phyloP scores from a whole-genome alignment of 2,113 vertebrate species.

The Microcebus griseorufus region DNA sequence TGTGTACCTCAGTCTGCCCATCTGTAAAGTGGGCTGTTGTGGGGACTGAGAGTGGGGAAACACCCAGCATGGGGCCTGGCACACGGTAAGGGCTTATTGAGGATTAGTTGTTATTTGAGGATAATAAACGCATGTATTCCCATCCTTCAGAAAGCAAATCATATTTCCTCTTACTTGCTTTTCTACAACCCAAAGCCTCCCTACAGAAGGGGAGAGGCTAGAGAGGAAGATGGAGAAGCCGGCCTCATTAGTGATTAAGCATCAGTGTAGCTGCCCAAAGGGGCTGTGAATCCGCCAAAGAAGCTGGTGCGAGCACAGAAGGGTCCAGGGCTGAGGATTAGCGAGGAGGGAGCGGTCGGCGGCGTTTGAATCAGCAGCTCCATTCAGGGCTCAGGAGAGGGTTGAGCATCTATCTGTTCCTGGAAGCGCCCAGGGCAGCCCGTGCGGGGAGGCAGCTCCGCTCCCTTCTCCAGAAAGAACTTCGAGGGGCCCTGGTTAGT shows the following conservation, averaged over 20 bases:
- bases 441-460: not conserved
- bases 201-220: not conserved
- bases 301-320: slow-evolving; percentile 40
- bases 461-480: not conserved
- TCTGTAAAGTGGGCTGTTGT: not conserved
- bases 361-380: not conserved
- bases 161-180: not conserved
- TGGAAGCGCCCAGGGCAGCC: not conserved
- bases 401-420: slow-evolving; percentile 59
- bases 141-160: not conserved
- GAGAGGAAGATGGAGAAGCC: not conserved
- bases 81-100: not conserved
- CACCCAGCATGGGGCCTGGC: not conserved
- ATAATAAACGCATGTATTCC: not conserved
- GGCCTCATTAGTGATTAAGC: not conserved
- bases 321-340: too few species aligned
- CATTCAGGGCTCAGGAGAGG: slow-evolving; percentile 27
- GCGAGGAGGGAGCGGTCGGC: not conserved
- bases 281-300: not conserved
- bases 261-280: not conserved
- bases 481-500: not conserved
- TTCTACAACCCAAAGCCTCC: not conserved
- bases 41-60: not conserved
- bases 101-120: not conserved
- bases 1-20: not conserved